These are phyloP conservation scores for Pomatorhinus ruficollis DNA, from an alignment of 2,113 vertebrate species.

Conservation along the genomic window DNA sequence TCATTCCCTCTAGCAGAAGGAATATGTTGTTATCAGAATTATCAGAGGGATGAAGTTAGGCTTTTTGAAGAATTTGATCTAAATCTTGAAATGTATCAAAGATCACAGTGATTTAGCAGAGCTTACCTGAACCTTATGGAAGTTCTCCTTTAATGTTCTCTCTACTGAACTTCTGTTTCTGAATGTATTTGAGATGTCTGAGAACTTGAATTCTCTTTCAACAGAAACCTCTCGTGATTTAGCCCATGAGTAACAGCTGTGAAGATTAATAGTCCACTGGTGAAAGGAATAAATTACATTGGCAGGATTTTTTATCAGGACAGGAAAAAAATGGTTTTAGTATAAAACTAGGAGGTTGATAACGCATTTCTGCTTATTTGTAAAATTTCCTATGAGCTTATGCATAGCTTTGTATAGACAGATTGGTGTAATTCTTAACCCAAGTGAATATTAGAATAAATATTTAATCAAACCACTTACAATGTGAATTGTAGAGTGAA, in stretches of 20 bases:
- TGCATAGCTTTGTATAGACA: constrained; percentile 9
- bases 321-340: neutral
- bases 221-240: neutral
- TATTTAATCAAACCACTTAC: constrained; percentile 72
- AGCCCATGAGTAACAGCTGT: neutral
- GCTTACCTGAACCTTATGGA: neutral
- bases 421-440: constrained; percentile 61
- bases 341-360: neutral
- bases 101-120: neutral
- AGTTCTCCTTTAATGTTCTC: neutral
- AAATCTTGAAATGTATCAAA: neutral
- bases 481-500: constrained; percentile 48
- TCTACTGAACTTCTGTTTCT: neutral
- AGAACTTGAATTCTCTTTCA: neutral
- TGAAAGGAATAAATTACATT: constrained; percentile 20
- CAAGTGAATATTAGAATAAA: constrained; percentile 64
- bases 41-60: neutral
- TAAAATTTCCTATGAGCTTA: constrained; percentile 1
- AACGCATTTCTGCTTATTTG: neutral
- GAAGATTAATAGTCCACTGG: neutral
- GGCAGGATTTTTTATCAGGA: neutral
- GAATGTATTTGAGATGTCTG: neutral
- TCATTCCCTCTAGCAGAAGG: neutral
- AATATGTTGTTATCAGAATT: neutral
- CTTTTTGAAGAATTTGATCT: neutral